These are phyloP conservation scores for Isaurus tuberculatus DNA, from an alignment of 92 coral and sea anemone species.

Conservation along the genomic window DNA sequence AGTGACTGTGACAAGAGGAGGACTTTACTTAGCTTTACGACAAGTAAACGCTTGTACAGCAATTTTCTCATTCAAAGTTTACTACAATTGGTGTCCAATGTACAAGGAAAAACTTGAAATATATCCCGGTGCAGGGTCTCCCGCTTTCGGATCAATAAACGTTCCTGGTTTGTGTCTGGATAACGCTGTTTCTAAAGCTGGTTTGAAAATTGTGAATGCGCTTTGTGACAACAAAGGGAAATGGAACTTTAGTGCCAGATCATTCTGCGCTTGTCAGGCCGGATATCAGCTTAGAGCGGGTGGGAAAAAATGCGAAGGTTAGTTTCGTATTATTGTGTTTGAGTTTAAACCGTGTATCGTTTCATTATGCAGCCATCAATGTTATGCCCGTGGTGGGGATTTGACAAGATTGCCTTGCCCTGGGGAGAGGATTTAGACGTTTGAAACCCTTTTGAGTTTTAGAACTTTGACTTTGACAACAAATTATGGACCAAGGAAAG, in stretches of 20 bases:
- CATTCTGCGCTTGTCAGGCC: constrained; percentile 4
- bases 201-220: not conserved
- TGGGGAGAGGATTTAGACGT: no score
- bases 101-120: not conserved
- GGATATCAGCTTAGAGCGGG: not conserved
- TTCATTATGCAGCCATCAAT: no score
- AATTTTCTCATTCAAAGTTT: constrained; percentile 24
- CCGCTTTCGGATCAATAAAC: constrained; percentile 2
- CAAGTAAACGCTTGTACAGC: constrained; percentile 23
- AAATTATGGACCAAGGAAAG: no score
- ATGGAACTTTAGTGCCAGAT: not conserved
- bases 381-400: no score
- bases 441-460: no score
- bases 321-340: not conserved
- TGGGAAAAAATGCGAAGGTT: not conserved
- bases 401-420: no score
- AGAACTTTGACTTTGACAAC: no score
- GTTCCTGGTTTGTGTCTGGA: not conserved
- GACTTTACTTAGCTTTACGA: constrained; percentile 27
- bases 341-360: no score
- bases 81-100: constrained; percentile 1
- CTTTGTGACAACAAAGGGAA: constrained; percentile 12
- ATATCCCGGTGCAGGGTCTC: not conserved
- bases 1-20: not conserved
- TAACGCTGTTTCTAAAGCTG: not conserved